Base-by-base conservation (phyloP, 92 coral and sea anemone genomes). In the Chrysogorgia sp. region DNA sequence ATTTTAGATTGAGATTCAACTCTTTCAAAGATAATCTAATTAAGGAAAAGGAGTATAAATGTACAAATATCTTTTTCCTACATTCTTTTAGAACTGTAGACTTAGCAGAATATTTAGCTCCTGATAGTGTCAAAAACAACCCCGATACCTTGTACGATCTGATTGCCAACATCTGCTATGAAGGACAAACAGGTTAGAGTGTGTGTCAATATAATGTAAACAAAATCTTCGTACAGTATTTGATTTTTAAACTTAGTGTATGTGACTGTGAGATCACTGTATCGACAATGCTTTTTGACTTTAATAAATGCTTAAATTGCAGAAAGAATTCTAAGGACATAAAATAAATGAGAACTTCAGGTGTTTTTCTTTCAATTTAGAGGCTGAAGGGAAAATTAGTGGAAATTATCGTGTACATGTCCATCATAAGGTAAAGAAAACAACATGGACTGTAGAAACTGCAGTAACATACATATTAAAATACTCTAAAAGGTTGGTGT, bases 161-260 rank as follows among this genome's bases (percentile, higher is more conserved):
- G 32, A 87, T 96, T 56, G 99, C 99, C 9, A 96, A 96, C 55
- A 89, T 96, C 49, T 96, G 97, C 67, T 96, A 96, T 83, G 99
- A 96, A 74, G 99, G 99, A 75, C 86, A 90, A 50, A 91, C 97
- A 79, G 97, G 97, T 80, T 37, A 57, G 78, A 14, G 34, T 47
- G 43, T 4, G 43, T 4, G 5, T 12, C 43, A 37, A 37, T 37
- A 5, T 4, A 37, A 4, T 5, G 12, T 37, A 12, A 5, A 4
- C 12, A 4, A 37, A 12, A 37, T 37, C 12, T 37, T 37, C 12
- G 43, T 5, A 12, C 43, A n/a, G n/a, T n/a, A n/a, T n/a, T n/a
- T n/a, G n/a, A n/a, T n/a, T n/a, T n/a, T n/a, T n/a, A n/a, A n/a
- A n/a, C n/a, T n/a, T n/a, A n/a, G n/a, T n/a, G n/a, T n/a, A n/a